Evolutionary conservation across 2,888 invertebrate species (phyloP).

Genomic region (Drosophila mimica): DNA sequence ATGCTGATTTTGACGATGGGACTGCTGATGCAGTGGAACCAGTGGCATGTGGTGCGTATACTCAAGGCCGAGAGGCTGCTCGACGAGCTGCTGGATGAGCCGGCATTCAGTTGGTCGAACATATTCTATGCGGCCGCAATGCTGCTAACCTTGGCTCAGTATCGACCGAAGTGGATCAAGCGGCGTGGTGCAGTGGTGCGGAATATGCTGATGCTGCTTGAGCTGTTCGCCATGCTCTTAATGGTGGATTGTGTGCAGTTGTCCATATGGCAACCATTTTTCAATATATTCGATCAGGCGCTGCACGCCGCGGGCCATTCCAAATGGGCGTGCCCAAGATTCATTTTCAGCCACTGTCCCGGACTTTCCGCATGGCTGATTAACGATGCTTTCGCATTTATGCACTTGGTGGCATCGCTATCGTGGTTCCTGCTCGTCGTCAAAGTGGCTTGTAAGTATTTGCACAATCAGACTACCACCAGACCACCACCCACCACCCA

Average conservation of each 20-base stretch:
- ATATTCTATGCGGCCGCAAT: constrained; percentile 37
- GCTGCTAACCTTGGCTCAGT: constrained; percentile 35
- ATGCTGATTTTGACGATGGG: constrained; percentile 37
- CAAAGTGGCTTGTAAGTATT: constrained; percentile 35
- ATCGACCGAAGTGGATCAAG: constrained; percentile 35
- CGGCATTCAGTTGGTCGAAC: constrained; percentile 27
- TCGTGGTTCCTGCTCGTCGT: constrained; percentile 39
- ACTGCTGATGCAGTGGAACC: constrained; percentile 53
- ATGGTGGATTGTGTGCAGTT: constrained; percentile 43
- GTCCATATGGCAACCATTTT: constrained; percentile 47
- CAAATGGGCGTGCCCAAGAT: constrained; percentile 12
- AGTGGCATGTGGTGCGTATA: constrained; percentile 37
- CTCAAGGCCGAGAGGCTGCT: constrained; percentile 7
- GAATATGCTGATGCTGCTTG: constrained; percentile 28
- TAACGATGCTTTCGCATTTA: constrained; percentile 35
- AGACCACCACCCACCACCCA: neutral
- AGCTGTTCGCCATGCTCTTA: constrained; percentile 41
- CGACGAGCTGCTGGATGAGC: constrained; percentile 15
- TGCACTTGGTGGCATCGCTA: constrained; percentile 42
- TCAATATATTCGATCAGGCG: constrained; percentile 31
- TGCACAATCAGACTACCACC: neutral
- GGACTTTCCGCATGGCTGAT: constrained; percentile 37
- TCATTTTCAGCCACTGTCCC: constrained; percentile 34
- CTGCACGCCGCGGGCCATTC: constrained; percentile 25
- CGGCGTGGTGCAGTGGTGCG: constrained; percentile 7